Evolutionary conservation across 1,140 invertebrate genomes (phyloP).

Genomic region (Drosophila rhopaloa): DNA sequence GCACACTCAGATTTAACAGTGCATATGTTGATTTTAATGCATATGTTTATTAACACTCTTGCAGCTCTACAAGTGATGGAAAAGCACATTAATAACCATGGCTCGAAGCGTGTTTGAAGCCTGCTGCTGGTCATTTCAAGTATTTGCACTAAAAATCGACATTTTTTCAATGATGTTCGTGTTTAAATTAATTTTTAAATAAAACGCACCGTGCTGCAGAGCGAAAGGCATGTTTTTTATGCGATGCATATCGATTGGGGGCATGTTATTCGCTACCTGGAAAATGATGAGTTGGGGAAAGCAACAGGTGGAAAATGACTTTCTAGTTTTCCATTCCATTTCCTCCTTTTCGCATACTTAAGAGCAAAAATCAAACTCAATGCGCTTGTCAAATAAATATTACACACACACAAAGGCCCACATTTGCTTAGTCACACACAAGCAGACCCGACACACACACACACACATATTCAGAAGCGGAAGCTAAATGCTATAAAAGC

Average conservation of each 20-base stretch:
- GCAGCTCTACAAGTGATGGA: neutral
- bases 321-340: constrained; percentile 41
- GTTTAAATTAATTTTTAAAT: constrained; percentile 12
- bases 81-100: constrained; percentile 11
- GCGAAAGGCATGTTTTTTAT: neutral
- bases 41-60: constrained; percentile 35
- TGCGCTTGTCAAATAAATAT: constrained; percentile 57
- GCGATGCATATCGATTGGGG: neutral
- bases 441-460: constrained; percentile 1
- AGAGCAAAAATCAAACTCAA: constrained; percentile 51
- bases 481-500: constrained; percentile 75
- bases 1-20: constrained; percentile 26
- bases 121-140: constrained; percentile 27
- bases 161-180: constrained; percentile 10
- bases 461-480: constrained; percentile 20
- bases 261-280: neutral
- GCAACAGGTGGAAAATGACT: constrained; percentile 53
- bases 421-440: constrained; percentile 26
- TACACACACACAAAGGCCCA: constrained; percentile 18
- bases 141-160: constrained; percentile 25
- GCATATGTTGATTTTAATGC: constrained; percentile 12
- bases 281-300: neutral
- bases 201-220: neutral
- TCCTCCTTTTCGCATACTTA: constrained; percentile 38
- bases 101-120: constrained; percentile 6